Percentiles rank a stretch among this genome's conserved stretches.
phyloP scores from a whole-genome alignment of 2,888 invertebrate species.

The Arrhopalites spinosus region DNA sequence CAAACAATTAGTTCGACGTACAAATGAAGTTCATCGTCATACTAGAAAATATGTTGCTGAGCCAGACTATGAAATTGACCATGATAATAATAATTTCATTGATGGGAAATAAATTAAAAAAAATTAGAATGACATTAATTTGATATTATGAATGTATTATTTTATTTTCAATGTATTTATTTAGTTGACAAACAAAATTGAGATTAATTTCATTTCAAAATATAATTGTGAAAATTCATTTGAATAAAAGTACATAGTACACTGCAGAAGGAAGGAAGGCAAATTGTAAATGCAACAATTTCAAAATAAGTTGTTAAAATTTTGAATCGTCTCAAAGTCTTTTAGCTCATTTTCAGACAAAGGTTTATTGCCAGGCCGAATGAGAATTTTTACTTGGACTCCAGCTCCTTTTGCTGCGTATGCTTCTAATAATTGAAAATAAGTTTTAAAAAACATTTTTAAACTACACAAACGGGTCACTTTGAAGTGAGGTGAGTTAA shows the following conservation, averaged over 20 bases:
- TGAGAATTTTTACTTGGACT: slow-evolving; percentile 70
- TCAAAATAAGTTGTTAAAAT: slow-evolving; percentile 10
- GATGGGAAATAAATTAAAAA: not conserved
- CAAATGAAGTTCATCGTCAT: slow-evolving; percentile 22
- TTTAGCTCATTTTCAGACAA: slow-evolving; percentile 25
- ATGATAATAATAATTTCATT: not conserved
- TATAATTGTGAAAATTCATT: too few species aligned
- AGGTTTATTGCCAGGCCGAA: slow-evolving; percentile 74
- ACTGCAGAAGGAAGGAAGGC: too few species aligned
- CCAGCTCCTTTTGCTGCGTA: slow-evolving; percentile 79
- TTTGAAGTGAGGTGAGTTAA: too few species aligned
- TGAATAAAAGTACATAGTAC: too few species aligned
- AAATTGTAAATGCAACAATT: not conserved
- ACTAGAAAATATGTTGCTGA: slow-evolving; percentile 25
- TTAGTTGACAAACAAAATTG: too few species aligned
- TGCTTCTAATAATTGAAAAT: slow-evolving; percentile 70
- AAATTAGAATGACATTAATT: too few species aligned
- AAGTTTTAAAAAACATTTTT: too few species aligned
- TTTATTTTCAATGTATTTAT: too few species aligned
- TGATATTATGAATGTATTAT: too few species aligned
- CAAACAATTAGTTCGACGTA: slow-evolving; percentile 12
- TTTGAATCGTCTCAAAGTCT: slow-evolving; percentile 15
- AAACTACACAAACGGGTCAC: too few species aligned
- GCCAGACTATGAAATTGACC: slow-evolving; percentile 6
- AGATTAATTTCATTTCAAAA: too few species aligned